phyloP scores from a whole-genome alignment of 2,113 vertebrate species.

The Lepus timidus region DNA sequence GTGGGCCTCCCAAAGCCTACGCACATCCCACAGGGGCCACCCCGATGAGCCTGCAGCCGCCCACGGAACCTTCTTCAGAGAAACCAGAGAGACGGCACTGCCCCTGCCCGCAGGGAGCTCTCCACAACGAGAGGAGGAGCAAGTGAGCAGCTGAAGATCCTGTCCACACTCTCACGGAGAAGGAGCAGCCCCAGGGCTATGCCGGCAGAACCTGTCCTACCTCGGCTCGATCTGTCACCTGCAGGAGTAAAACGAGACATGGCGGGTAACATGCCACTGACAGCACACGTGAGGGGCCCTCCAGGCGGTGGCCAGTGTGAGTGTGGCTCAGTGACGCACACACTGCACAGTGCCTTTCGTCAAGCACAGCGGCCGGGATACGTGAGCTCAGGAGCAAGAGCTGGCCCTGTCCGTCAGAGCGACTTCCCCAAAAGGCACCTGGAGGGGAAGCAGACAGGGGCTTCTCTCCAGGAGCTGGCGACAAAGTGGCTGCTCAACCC shows the following conservation, averaged over 20 bases:
- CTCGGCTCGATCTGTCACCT: not conserved
- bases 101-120: not conserved
- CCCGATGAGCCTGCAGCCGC: not conserved
- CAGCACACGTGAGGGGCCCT: too few relatives aligned
- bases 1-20: not conserved
- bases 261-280: not conserved
- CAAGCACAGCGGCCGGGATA: not conserved
- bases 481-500: not conserved
- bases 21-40: not conserved
- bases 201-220: not conserved
- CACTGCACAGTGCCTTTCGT: not conserved
- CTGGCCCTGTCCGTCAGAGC: not conserved
- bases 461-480: not conserved
- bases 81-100: not conserved
- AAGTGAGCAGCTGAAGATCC: not conserved
- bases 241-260: not conserved
- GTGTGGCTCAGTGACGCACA: not conserved
- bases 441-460: not conserved
- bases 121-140: not conserved
- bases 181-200: not conserved
- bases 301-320: not conserved
- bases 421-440: not conserved
- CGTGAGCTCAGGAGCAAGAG: not conserved
- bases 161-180: not conserved
- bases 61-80: not conserved